Evolutionary conservation across 1,140 invertebrate genomes (phyloP).

Genomic region (Myzus persicae): DNA sequence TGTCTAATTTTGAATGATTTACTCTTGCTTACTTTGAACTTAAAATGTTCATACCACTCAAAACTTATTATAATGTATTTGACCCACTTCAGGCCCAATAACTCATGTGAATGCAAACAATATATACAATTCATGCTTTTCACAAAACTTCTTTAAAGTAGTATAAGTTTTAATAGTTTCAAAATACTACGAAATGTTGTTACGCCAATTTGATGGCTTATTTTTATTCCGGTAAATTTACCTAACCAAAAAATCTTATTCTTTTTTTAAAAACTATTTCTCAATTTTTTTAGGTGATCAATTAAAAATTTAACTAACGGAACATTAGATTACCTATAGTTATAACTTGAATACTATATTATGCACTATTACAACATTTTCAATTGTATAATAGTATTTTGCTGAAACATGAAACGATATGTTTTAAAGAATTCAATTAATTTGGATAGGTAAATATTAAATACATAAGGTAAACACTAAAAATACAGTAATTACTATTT

Average conservation of each 20-base stretch:
- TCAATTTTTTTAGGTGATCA: neutral
- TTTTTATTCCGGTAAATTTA: conserved; percentile 12
- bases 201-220: neutral
- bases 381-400: neutral
- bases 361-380: neutral
- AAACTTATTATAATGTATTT: conserved; percentile 33
- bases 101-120: neutral
- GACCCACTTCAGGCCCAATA: neutral
- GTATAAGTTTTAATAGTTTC: conserved; percentile 8
- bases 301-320: neutral
- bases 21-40: neutral
- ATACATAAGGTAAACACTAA: neutral
- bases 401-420: neutral
- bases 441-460: neutral
- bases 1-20: conserved; percentile 26
- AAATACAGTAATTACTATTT: neutral
- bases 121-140: conserved; percentile 13
- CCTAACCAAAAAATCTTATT: neutral
- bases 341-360: neutral
- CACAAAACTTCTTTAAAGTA: neutral
- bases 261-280: neutral
- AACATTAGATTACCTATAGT: neutral
- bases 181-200: neutral
- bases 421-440: neutral
- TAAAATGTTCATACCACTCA: neutral